Evolutionary conservation across 2,113 vertebrate species (phyloP), one percentile per base, ranked within the genome.

Genomic region (Centropus bengalensis): DNA sequence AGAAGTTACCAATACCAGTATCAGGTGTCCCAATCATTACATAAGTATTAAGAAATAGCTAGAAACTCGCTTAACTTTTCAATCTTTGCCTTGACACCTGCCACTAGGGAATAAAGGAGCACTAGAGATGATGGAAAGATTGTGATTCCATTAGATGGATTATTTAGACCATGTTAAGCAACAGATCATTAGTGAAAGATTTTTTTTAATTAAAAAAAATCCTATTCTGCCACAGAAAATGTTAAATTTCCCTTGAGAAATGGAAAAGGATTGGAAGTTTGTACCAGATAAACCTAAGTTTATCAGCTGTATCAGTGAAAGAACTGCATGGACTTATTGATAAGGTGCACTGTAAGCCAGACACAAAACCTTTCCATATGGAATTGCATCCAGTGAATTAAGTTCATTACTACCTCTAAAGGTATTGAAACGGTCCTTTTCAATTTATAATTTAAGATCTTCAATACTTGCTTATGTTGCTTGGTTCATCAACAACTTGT

Each of bases 121-220:
- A 18, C 15, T 14, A 64, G 42, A 67, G 71, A 26, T 0, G 1
- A 67, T 0, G 1, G 45, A 28, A 49, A 73, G 24, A 42, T 3
- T 60, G 47, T 7, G 9, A 78, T 40, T 47, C 58, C 71, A 51
- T 56, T 5, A 28, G 19, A 77, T 21, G 17, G 32, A 28, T 38
- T 38, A 80, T 54, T 58, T 62, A 68, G 62, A 71, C 38, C 10
- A n/a, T 9, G 9, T 26, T 40, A 66, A 56, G 26, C 40, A 71
- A 55, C 16, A 40, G 13, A 55, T 30, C 4, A 33, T 16, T 54
- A 70, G 24, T 54, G 12, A 81, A 64, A 64, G 10, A 55, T 60
- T 59, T 33, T 4, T 15, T 73, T n/a, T 33, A 24, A 55, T n/a
- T 58, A n/a, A 32, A 30, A 52, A 47, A 77, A 75, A 13, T 36